Percentiles rank a stretch among this genome's conserved stretches.
Evolutionary conservation across 2,888 invertebrate species (phyloP).

Genomic region (Himalopsyche tibetana): DNA sequence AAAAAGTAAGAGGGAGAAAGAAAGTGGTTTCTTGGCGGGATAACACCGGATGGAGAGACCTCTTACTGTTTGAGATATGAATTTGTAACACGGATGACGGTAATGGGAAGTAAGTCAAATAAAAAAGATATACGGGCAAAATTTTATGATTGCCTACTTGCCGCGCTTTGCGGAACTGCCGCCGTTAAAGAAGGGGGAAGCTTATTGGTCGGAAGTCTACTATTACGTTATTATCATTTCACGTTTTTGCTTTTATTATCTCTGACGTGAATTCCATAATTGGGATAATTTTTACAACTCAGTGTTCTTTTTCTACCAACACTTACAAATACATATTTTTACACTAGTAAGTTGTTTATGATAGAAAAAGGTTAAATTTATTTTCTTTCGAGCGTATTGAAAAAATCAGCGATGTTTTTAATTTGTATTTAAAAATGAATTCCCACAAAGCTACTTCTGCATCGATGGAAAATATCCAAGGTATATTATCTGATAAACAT

Average conservation of each 20-base stretch:
- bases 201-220: constrained; percentile 42
- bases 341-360: too few species aligned
- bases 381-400: too few species aligned
- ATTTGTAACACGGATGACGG: constrained; percentile 65
- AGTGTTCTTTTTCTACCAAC: neutral
- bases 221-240: constrained; percentile 43
- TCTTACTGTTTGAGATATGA: constrained; percentile 65
- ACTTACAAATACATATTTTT: too few species aligned
- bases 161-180: constrained; percentile 46
- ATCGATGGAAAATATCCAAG: too few species aligned
- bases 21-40: constrained; percentile 35
- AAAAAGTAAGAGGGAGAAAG: constrained; percentile 18
- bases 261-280: constrained; percentile 41
- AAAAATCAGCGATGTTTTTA: too few species aligned
- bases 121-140: constrained; percentile 64
- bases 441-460: too few species aligned
- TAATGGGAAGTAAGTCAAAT: constrained; percentile 64
- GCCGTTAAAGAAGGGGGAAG: constrained; percentile 32
- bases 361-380: too few species aligned
- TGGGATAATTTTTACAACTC: constrained; percentile 38
- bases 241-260: constrained; percentile 42
- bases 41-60: constrained; percentile 53
- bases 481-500: too few species aligned
- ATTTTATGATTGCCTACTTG: constrained; percentile 62
- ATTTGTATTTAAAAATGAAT: too few species aligned